Evolutionary conservation across 2,113 vertebrate species (phyloP).

Genomic region (Tragelaphus buxtoni): DNA sequence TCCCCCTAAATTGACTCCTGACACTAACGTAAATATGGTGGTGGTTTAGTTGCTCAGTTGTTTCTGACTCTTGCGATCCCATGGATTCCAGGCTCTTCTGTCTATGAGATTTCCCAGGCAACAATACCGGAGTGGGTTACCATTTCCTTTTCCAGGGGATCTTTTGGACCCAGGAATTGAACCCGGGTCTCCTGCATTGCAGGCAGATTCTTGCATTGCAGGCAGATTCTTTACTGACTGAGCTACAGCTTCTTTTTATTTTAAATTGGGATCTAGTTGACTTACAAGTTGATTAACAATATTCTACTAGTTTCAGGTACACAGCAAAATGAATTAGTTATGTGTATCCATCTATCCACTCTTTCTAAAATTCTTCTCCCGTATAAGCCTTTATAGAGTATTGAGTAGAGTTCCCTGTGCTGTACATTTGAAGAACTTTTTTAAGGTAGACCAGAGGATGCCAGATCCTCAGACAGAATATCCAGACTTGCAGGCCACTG

Average conservation of each 20-base stretch:
- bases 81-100: not conserved
- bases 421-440: not conserved
- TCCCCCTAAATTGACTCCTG: not conserved
- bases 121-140: not conserved
- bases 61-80: accelerated
- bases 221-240: not conserved
- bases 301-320: not conserved
- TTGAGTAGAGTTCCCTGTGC: not conserved
- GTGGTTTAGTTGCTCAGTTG: not conserved
- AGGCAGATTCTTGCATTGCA: not conserved
- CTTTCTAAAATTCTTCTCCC: not conserved
- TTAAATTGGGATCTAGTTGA: not conserved
- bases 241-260: not conserved
- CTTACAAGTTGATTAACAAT: not conserved
- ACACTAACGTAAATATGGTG: not conserved
- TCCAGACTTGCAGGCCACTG: not conserved
- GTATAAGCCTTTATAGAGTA: not conserved
- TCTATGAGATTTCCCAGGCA: not conserved
- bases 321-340: not conserved
- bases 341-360: not conserved
- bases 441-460: not conserved
- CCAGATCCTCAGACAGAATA: not conserved
- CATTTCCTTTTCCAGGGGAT: not conserved
- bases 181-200: not conserved
- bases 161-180: not conserved